Evolutionary conservation across 2,888 invertebrate genomes (phyloP).

Genomic region (Dryocosmus kuriphilus): DNA sequence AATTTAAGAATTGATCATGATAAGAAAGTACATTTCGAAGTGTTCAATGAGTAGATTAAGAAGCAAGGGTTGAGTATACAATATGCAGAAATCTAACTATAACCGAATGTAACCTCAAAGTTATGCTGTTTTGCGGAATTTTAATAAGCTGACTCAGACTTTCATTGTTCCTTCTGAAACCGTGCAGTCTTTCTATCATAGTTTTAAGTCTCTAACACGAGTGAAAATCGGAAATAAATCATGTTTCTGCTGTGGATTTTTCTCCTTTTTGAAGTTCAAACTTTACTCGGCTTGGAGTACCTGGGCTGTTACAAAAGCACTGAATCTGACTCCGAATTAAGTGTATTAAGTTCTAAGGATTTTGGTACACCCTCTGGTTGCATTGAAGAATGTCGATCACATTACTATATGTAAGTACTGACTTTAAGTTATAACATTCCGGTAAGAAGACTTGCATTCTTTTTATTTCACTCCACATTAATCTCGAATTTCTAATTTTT

Average conservation of each 20-base stretch:
- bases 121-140: background rate
- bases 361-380: conserved; percentile 65
- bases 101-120: background rate
- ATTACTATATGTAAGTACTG: conserved; percentile 71
- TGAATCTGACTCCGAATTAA: conserved; percentile 62
- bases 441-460: no score
- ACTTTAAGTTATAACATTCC: background rate
- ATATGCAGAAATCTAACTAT: background rate
- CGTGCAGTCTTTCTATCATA: background rate
- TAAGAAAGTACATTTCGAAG: background rate
- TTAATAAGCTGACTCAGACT: conserved; percentile 34
- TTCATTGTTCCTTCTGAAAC: conserved; percentile 23
- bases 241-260: conserved; percentile 27
- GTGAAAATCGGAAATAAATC: conserved; percentile 2
- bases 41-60: background rate
- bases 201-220: background rate
- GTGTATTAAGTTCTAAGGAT: conserved; percentile 58
- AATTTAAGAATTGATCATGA: background rate
- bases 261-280: conserved; percentile 42
- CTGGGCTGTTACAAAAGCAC: conserved; percentile 69
- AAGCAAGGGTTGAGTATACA: background rate
- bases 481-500: no score
- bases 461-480: no score
- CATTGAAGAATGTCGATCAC: conserved; percentile 65
- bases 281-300: conserved; percentile 55